Evolutionary conservation across 2,888 invertebrate genomes (phyloP).

Genomic region (Automeris io): DNA sequence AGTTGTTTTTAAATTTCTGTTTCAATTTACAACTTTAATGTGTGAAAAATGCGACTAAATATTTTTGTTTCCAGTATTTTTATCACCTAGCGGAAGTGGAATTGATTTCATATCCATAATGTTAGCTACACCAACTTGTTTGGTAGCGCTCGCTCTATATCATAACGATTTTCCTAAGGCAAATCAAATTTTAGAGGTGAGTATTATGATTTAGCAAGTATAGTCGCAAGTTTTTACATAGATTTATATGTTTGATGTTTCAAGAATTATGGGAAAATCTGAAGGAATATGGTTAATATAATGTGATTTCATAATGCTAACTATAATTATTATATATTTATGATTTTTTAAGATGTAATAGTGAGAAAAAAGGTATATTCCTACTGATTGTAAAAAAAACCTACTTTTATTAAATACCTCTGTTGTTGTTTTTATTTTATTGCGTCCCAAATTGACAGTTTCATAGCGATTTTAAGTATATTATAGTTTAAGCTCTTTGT

Average conservation of each 20-base stretch:
- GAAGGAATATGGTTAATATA: too few relatives aligned
- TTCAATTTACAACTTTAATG: not conserved
- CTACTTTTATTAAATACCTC: not conserved
- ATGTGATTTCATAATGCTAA: conserved; percentile 1
- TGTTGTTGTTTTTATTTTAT: too few relatives aligned
- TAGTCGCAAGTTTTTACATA: not conserved
- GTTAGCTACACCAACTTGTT: conserved; percentile 84
- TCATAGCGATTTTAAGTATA: not conserved
- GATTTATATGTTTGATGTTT: not conserved
- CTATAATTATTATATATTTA: conserved; percentile 3
- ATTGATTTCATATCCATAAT: conserved; percentile 80
- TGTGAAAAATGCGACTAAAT: not conserved
- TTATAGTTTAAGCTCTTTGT: conserved; percentile 9
- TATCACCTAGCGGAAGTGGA: conserved; percentile 39
- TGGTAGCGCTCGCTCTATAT: conserved; percentile 86
- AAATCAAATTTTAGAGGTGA: conserved; percentile 88
- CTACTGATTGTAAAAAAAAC: not conserved
- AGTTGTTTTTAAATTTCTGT: conserved; percentile 16
- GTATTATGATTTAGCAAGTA: conserved; percentile 16
- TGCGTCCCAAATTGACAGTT: not conserved
- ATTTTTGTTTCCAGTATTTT: conserved; percentile 37
- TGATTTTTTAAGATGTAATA: not conserved
- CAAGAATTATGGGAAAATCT: too few relatives aligned
- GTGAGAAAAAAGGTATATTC: not conserved
- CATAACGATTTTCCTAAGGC: conserved; percentile 85